Conservation (phyloP, 2,113 vertebrate genomes). For the Dipodomys ordii region DNA sequence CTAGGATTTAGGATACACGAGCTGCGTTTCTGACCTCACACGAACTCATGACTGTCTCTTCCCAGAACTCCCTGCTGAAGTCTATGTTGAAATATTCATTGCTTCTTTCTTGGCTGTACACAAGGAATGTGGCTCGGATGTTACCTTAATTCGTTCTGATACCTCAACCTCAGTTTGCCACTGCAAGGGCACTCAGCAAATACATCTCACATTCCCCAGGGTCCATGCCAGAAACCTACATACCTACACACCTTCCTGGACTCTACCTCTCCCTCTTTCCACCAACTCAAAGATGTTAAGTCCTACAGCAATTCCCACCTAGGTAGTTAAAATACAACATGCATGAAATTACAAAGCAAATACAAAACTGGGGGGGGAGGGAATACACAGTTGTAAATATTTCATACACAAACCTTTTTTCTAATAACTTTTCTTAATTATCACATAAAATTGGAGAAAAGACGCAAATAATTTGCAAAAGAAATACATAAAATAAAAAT, state of each 20-base stretch:
- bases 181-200: accelerated
- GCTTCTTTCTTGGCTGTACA: no score
- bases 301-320: background rate
- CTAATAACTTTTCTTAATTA: slow-evolving; percentile 1
- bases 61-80: background rate
- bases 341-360: background rate
- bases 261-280: accelerated
- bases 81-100: background rate
- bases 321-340: background rate
- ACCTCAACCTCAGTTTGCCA: background rate
- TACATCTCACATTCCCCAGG: no score
- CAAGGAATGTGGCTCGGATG: background rate
- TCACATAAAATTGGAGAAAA: background rate
- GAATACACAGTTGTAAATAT: background rate
- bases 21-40: background rate
- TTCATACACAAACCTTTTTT: background rate
- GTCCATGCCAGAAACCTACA: background rate
- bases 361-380: background rate
- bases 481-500: background rate
- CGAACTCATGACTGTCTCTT: background rate
- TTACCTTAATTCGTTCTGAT: background rate
- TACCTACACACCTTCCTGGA: background rate
- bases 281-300: no score
- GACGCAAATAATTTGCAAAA: background rate
- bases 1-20: background rate